Evolutionary conservation across 1,140 invertebrate species (phyloP).

Genomic region (Apolygus lucorum): DNA sequence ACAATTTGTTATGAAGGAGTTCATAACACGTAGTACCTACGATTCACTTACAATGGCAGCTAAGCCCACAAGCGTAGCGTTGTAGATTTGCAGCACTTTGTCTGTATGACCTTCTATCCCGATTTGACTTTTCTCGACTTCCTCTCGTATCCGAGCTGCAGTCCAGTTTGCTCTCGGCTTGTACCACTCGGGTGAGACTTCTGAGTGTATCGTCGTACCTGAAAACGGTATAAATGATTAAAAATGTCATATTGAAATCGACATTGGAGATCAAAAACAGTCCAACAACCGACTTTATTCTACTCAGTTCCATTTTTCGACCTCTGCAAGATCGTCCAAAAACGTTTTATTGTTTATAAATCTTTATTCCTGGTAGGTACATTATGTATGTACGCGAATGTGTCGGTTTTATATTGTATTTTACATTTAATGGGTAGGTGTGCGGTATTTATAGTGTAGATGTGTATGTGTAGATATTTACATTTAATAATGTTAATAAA

Average conservation of each 20-base stretch:
- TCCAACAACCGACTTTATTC: background rate
- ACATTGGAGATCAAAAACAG: background rate
- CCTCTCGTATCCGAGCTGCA: background rate
- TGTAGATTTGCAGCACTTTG: background rate
- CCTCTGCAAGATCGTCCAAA: too few relatives aligned
- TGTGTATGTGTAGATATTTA: too few relatives aligned
- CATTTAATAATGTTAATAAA: too few relatives aligned
- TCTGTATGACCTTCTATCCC: constrained; percentile 5
- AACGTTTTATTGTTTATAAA: too few relatives aligned
- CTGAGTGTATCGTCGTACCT: constrained; percentile 59
- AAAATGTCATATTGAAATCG: background rate
- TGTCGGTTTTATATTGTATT: too few relatives aligned
- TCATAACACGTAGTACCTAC: background rate
- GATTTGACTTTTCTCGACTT: constrained; percentile 15
- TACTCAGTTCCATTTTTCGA: too few relatives aligned
- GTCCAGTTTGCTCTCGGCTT: constrained; percentile 39
- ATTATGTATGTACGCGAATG: too few relatives aligned
- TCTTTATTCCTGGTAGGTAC: too few relatives aligned
- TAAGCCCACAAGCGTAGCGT: background rate
- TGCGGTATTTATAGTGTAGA: too few relatives aligned
- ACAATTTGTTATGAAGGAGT: constrained; percentile 38
- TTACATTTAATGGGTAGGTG: too few relatives aligned
- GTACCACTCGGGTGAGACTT: constrained; percentile 41
- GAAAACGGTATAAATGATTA: background rate
- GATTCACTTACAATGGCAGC: constrained; percentile 1